These are phyloP conservation scores for Enoplosus armatus DNA, from an alignment of 2,797 vertebrate species.

Conservation along the genomic window DNA sequence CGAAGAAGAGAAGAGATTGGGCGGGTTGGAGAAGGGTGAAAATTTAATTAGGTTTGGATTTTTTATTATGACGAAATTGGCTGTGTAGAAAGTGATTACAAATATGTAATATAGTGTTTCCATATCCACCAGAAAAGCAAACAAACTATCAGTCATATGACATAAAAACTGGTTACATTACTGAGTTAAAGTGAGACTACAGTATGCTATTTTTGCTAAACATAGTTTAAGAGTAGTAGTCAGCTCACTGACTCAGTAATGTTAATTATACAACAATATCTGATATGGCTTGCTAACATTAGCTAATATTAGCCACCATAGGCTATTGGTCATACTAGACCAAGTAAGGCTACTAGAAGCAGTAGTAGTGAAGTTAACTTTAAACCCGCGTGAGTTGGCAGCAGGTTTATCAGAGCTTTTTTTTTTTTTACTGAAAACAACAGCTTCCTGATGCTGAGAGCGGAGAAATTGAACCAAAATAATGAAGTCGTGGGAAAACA, in stretches of 20 bases:
- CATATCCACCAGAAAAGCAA: not conserved
- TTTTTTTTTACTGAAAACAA: too few relatives aligned
- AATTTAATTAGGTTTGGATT: conserved; percentile 16
- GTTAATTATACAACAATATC: not conserved
- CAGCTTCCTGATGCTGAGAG: too few relatives aligned
- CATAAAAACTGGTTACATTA: not conserved
- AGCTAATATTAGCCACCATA: not conserved
- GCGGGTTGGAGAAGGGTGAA: not conserved
- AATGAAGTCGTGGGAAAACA: too few relatives aligned
- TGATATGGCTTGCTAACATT: not conserved
- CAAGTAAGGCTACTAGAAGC: not conserved
- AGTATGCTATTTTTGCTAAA: not conserved
- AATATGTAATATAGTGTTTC: not conserved
- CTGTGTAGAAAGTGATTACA: conserved; percentile 18
- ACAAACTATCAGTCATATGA: not conserved
- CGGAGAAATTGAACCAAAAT: too few relatives aligned
- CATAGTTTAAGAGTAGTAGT: not conserved
- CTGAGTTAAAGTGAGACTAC: not conserved
- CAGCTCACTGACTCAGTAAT: not conserved
- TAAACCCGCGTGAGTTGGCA: too few relatives aligned
- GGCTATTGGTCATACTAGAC: not conserved
- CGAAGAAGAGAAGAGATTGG: not conserved
- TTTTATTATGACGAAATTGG: conserved; percentile 27
- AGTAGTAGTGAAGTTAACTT: too few relatives aligned
- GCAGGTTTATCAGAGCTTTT: too few relatives aligned